Conservation (phyloP, 2,113 vertebrate genomes). For the Hirundichthys speculiger region DNA sequence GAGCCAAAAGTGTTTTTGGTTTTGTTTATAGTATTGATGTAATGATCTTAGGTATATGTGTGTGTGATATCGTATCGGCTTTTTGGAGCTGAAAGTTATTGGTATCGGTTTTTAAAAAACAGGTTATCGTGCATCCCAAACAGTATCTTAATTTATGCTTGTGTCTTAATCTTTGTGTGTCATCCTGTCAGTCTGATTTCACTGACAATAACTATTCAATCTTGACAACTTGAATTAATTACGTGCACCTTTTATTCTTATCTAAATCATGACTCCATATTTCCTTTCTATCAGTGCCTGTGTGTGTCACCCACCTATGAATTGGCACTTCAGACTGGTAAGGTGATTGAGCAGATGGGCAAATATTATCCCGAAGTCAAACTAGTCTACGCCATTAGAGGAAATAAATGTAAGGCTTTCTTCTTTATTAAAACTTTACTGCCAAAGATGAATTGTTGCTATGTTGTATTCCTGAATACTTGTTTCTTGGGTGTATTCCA, state of each 20-base stretch:
- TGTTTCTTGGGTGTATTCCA: constrained; percentile 60
- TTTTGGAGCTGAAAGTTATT: too few species aligned
- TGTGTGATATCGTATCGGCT: too few species aligned
- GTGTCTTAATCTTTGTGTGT: too few species aligned
- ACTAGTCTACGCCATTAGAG: constrained; percentile 93
- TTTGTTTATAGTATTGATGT: too few species aligned
- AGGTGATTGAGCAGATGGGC: constrained; percentile 99
- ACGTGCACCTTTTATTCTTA: too few species aligned
- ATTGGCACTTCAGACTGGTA: constrained; percentile 95
- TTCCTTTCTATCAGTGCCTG: constrained; percentile 84
- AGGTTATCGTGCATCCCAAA: too few species aligned
- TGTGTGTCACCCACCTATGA: constrained; percentile 98
- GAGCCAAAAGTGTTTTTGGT: too few species aligned
- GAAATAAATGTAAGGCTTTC: constrained; percentile 92
- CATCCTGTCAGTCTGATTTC: neutral
- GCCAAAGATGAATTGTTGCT: neutral
- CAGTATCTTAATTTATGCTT: too few species aligned
- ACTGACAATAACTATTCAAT: neutral
- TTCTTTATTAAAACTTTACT: neutral
- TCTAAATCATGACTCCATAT: neutral
- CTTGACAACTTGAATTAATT: neutral
- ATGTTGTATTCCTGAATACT: neutral
- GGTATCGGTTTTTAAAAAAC: too few species aligned
- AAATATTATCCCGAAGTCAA: constrained; percentile 90
- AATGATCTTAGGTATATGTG: too few species aligned